A percentile compares a stretch with the other conserved stretches of the same genome.
Conservation (phyloP, 2,888 invertebrate genomes). For the Atethmia centrago region DNA sequence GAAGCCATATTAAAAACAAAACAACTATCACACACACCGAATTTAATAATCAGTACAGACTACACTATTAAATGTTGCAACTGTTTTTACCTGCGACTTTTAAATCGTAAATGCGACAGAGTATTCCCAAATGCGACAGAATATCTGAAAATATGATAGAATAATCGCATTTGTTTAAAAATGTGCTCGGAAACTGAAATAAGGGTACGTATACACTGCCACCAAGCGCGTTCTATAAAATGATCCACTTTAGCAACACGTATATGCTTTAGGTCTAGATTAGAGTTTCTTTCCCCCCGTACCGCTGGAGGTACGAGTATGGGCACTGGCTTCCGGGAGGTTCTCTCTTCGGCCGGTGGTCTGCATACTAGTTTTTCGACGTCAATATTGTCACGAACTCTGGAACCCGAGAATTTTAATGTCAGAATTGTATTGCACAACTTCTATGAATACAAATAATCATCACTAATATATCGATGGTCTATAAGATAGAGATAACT, state of each 20-base stretch:
- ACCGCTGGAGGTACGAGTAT: constrained; percentile 74
- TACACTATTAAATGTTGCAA: constrained; percentile 33
- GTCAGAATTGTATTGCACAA: background rate
- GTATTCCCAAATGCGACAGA: constrained; percentile 18
- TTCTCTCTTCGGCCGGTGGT: constrained; percentile 82
- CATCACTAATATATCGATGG: background rate
- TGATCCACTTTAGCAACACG: constrained; percentile 72
- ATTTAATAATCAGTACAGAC: constrained; percentile 44
- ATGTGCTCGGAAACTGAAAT: constrained; percentile 46
- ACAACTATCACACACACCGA: constrained; percentile 48
- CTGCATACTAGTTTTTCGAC: constrained; percentile 94
- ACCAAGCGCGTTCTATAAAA: constrained; percentile 76
- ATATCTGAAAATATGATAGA: constrained; percentile 17
- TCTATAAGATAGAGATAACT: too few relatives aligned
- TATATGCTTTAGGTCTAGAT: constrained; percentile 77
- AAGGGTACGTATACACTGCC: constrained; percentile 81
- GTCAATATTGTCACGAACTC: constrained; percentile 96
- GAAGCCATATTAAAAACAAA: constrained; percentile 45
- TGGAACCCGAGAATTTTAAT: constrained; percentile 83
- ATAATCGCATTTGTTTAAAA: constrained; percentile 20
- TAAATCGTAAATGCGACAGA: constrained; percentile 12
- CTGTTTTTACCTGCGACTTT: constrained; percentile 17
- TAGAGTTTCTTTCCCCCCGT: constrained; percentile 88
- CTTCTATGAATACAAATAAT: background rate
- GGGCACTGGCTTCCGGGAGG: constrained; percentile 79